These are phyloP conservation scores for Echeneis naucrates DNA, from an alignment of 2,797 vertebrate genomes.

Conservation along the genomic window DNA sequence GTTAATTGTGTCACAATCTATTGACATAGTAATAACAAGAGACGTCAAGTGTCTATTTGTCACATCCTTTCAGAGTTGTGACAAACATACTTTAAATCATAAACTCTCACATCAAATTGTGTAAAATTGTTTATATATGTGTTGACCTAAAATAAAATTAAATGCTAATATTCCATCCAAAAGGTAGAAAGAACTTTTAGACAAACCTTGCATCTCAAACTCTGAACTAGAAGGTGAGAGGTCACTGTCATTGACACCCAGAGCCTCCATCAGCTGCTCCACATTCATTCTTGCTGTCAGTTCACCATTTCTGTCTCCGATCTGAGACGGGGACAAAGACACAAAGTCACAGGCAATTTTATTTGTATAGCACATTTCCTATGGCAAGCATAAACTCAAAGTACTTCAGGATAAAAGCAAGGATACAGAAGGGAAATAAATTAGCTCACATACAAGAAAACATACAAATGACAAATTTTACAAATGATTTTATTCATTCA, in stretches of 20 bases:
- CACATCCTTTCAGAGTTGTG: background rate
- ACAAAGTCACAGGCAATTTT: background rate
- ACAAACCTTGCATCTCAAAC: constrained; percentile 94
- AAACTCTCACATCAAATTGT: background rate
- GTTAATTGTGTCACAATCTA: background rate
- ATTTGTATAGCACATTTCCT: too few species aligned
- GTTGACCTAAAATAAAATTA: too few species aligned
- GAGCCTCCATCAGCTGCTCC: constrained; percentile 88
- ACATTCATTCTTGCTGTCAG: constrained; percentile 92
- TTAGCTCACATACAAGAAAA: background rate
- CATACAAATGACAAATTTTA: background rate
- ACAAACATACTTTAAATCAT: background rate
- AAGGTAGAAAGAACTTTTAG: background rate
- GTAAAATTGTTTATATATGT: constrained; percentile 1
- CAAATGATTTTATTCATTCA: background rate
- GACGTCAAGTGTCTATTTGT: constrained; percentile 16
- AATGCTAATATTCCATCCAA: background rate
- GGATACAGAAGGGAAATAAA: background rate
- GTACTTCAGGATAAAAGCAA: too few species aligned
- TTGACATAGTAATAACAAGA: background rate
- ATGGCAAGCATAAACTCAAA: too few species aligned
- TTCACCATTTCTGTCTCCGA: constrained; percentile 92
- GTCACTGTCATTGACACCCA: constrained; percentile 85
- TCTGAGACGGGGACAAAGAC: constrained; percentile 84
- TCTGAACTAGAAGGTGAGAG: constrained; percentile 85